Conservation (phyloP, 2,888 invertebrate species). For the Poecilus cupreus region DNA sequence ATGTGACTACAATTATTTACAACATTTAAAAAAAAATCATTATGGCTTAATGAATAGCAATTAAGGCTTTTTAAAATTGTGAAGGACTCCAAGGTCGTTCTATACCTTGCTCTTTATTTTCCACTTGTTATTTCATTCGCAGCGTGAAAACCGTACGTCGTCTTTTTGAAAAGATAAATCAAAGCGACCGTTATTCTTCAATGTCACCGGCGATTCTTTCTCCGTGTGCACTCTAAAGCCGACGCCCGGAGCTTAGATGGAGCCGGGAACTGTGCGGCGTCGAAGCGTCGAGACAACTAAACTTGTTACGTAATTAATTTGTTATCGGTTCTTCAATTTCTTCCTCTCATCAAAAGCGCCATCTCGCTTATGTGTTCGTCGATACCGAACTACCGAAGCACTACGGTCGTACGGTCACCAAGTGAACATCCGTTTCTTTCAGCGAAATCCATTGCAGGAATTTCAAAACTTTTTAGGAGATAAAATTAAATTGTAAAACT, state of each 20-base stretch:
- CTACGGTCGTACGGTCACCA: not conserved
- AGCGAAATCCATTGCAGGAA: too few relatives aligned
- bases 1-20: too few relatives aligned
- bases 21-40: too few relatives aligned
- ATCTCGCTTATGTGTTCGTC: constrained; percentile 8
- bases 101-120: not conserved
- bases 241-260: not conserved
- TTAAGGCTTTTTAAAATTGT: too few relatives aligned
- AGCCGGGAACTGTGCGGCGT: not conserved
- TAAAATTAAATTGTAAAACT: not conserved
- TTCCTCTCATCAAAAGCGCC: constrained; percentile 37
- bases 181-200: constrained; percentile 52
- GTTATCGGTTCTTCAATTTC: constrained; percentile 55
- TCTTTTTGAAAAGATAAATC: constrained; percentile 49
- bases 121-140: constrained; percentile 29
- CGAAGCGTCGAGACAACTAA: constrained; percentile 29
- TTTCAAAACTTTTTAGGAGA: too few relatives aligned
- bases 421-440: constrained; percentile 2
- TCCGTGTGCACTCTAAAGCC: too few relatives aligned
- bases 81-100: too few relatives aligned
- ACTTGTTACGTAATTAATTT: constrained; percentile 52
- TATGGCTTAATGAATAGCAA: too few relatives aligned
- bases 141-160: constrained; percentile 41
- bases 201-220: constrained; percentile 22
- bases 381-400: not conserved